These are phyloP conservation scores for Thera obeliscata DNA, from an alignment of 2,888 invertebrate genomes.

Conservation along the genomic window DNA sequence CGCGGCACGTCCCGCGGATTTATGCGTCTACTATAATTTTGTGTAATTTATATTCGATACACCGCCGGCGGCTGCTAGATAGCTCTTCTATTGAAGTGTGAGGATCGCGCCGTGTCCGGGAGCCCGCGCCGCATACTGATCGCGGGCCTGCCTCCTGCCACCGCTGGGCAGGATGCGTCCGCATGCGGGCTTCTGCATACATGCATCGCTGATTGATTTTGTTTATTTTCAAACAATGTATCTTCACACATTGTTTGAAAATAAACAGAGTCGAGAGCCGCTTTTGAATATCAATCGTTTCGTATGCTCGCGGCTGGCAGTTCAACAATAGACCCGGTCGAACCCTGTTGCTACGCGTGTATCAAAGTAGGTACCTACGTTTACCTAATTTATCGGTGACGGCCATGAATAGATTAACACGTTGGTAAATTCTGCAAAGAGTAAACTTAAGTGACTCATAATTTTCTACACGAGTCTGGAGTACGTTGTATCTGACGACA, in stretches of 20 bases:
- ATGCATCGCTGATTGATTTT: conserved; percentile 54
- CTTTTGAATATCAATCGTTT: conserved; percentile 54
- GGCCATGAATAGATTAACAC: conserved; percentile 4
- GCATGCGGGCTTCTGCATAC: conserved; percentile 62
- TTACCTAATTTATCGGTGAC: neutral
- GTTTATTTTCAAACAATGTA: conserved; percentile 58
- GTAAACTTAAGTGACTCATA: conserved; percentile 13
- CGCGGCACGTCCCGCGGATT: conserved; percentile 62
- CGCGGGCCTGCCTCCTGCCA: conserved; percentile 30
- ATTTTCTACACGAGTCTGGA: conserved; percentile 6
- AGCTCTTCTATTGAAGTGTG: conserved; percentile 75
- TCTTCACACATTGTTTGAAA: conserved; percentile 55
- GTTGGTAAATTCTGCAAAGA: too few species aligned
- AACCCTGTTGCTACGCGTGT: conserved; percentile 19
- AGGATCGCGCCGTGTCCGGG: conserved; percentile 68
- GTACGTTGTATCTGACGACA: neutral
- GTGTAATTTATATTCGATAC: conserved; percentile 82
- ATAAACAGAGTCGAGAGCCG: conserved; percentile 52
- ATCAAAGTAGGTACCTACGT: conserved; percentile 3
- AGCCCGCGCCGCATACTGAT: conserved; percentile 71
- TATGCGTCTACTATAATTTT: conserved; percentile 72
- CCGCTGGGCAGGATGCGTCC: conserved; percentile 62
- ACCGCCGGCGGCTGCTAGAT: conserved; percentile 70
- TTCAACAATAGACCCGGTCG: conserved; percentile 29
- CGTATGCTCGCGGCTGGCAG: conserved; percentile 25